Percentiles rank a stretch among this genome's conserved stretches.
These are phyloP conservation scores for Centropus unirufus DNA, from an alignment of 2,113 vertebrate species.

Conservation along the genomic window DNA sequence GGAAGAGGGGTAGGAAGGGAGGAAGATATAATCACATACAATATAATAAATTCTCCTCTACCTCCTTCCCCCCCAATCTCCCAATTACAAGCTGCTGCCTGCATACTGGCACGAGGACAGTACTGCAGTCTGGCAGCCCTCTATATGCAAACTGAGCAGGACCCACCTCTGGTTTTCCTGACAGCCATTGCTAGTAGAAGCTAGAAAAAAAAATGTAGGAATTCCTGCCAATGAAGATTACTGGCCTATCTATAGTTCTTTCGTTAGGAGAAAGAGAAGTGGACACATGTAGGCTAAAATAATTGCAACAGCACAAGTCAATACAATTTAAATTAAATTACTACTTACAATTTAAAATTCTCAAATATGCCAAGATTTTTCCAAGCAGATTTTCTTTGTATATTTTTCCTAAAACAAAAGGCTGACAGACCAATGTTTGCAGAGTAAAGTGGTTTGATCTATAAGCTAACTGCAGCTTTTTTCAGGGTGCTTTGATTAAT, in stretches of 20 bases:
- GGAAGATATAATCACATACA: background rate
- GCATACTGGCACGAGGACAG: background rate
- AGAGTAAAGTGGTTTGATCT: background rate
- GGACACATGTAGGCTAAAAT: background rate
- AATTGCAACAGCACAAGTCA: background rate
- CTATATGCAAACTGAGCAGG: background rate
- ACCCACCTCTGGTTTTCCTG: background rate
- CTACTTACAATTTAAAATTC: background rate
- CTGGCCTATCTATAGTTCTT: background rate
- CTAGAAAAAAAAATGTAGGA: background rate
- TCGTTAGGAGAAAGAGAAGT: background rate
- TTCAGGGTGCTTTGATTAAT: background rate
- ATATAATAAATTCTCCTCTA: background rate
- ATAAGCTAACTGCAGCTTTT: background rate
- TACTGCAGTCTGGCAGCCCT: background rate
- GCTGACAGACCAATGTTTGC: background rate
- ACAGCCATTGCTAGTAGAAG: background rate
- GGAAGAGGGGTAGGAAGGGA: background rate
- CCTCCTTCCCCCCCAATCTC: rapidly evolving
- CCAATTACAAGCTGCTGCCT: background rate
- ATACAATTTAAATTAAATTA: background rate
- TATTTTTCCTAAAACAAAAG: background rate
- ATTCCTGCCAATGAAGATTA: background rate
- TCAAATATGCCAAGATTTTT: background rate
- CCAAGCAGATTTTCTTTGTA: background rate